Evolutionary conservation across 2,113 vertebrate genomes (phyloP).

Genomic region (Eurypyga helias): DNA sequence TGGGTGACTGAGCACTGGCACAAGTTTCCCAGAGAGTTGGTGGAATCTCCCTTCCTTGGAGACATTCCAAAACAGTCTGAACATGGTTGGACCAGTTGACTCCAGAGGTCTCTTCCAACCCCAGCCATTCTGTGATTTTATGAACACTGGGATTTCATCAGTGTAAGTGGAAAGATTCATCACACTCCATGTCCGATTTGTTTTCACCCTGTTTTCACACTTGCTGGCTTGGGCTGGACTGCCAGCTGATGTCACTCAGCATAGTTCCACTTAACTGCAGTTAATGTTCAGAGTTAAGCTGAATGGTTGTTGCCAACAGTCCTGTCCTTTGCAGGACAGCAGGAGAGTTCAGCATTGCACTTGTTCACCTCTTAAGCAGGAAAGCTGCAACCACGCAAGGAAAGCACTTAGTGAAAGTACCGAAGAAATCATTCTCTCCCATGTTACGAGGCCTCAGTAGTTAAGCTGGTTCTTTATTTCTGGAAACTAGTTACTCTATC

Average conservation of each 20-base stretch:
- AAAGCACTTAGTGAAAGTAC: background rate
- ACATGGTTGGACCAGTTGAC: background rate
- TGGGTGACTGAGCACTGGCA: background rate
- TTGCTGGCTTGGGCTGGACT: background rate
- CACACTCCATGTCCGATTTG: background rate
- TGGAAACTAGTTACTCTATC: background rate
- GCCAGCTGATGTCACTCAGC: background rate
- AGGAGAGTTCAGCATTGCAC: background rate
- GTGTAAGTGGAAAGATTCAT: background rate
- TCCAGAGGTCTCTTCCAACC: background rate
- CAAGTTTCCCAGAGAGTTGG: background rate
- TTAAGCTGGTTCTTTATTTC: background rate
- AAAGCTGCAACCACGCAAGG: background rate
- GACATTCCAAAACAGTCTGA: background rate
- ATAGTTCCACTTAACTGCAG: background rate
- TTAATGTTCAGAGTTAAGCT: background rate
- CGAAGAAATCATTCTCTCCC: background rate
- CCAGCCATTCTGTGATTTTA: background rate
- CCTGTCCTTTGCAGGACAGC: background rate
- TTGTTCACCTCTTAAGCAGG: background rate
- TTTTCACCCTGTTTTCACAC: background rate
- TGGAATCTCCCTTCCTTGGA: background rate
- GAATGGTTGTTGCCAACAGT: background rate
- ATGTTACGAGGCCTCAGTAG: background rate
- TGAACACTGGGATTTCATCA: background rate